Base-by-base conservation (phyloP, 2,797 vertebrate species). In the Ctenosaura bakeri region DNA sequence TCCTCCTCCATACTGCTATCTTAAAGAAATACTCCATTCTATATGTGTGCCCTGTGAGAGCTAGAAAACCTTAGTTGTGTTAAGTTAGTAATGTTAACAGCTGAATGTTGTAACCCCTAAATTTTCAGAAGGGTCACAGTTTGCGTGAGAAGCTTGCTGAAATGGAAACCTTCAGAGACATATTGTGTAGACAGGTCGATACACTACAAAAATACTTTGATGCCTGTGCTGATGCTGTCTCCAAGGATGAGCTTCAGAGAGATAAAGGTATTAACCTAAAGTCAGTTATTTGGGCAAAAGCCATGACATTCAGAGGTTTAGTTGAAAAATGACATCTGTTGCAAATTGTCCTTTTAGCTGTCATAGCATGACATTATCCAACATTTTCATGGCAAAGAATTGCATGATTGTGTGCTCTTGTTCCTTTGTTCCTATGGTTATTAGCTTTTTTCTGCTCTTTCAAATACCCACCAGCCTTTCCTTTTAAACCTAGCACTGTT, bases 121-220 rank as follows among this genome's bases (percentile, higher is more conserved):
- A 0, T 96, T 95, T 95, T 79, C 97, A 99, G 99, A 99, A 99
- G 97, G 99, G 98, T 79, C 98, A 99, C 96, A 98, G 98, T 96
- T 97, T 99, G 93, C 98, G 98, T 24, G 99, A 99, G 96, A 99
- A 99, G 95, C 97, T 99, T 94, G 98, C 99, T 76, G 99, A 99
- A 97, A 99, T 99, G 99, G 99, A 99, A 97, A 99, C 99, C 6
- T 99, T 99, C 95, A 97, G 99, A 94, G 99, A 99, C 94, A 99
- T 99, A 96, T 96, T 99, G 66, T 99, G 99, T 96, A 98, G 98
- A 97, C 99, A 99, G 95, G 98, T 99, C 90, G 99, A 99, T 97
- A 99, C 98, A 29, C 97, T 99, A 64, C 99, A 99, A 96, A 99
- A 98, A 94, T 99, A 98, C 95, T 99, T 99, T 89, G 99, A 99